phyloP scores from a whole-genome alignment of 2,888 invertebrate genomes.

The Cryptocephalus moraei region DNA sequence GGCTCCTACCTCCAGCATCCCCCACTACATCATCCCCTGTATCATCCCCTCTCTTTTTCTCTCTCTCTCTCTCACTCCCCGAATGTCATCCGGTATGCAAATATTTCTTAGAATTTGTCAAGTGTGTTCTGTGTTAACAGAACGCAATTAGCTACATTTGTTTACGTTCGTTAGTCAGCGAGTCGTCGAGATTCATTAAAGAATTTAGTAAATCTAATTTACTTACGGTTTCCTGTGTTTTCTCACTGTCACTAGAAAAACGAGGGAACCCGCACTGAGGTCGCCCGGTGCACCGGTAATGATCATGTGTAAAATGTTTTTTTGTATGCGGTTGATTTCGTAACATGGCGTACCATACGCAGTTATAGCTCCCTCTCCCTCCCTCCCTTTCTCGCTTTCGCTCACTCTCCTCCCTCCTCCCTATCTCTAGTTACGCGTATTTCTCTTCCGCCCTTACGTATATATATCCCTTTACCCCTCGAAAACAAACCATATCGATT shows the following conservation, averaged over 20 bases:
- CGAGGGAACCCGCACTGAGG: conserved; percentile 2
- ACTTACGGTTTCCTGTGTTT: conserved; percentile 6
- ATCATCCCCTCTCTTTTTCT: conserved; percentile 1
- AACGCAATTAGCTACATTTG: conserved; percentile 20
- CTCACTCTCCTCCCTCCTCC: conserved; percentile 18
- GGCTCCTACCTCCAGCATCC: neutral
- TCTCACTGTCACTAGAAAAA: conserved; percentile 8
- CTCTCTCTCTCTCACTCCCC: conserved; percentile 7
- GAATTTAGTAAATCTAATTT: neutral
- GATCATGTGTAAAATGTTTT: conserved; percentile 35
- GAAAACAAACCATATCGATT: conserved; percentile 43
- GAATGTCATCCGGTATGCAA: conserved; percentile 21
- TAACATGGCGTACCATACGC: conserved; percentile 39
- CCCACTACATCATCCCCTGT: conserved; percentile 7
- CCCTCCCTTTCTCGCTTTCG: neutral
- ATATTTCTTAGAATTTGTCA: conserved; percentile 23
- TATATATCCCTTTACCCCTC: conserved; percentile 22
- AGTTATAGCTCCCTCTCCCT: conserved; percentile 14
- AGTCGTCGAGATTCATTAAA: neutral
- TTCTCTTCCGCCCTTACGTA: conserved; percentile 32
- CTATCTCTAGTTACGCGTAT: conserved; percentile 24
- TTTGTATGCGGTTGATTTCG: conserved; percentile 32
- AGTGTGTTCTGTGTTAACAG: conserved; percentile 12
- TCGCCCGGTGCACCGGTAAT: conserved; percentile 16
- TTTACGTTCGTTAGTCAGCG: conserved; percentile 9